Conservation (phyloP, 2,797 vertebrate species). For the Rhabdomys pumilio region DNA sequence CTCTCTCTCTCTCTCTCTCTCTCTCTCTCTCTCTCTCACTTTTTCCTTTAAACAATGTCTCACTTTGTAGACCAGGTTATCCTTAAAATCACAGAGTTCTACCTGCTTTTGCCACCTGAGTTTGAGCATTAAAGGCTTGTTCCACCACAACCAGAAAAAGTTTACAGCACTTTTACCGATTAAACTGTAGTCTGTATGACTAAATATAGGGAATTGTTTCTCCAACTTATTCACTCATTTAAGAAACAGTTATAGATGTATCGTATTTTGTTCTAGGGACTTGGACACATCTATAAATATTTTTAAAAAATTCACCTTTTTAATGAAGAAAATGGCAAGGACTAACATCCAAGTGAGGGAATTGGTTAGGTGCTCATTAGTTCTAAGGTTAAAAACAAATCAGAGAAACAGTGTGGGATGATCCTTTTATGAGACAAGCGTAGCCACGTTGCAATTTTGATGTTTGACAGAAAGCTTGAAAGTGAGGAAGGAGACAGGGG, state of each 20-base stretch:
- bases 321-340: not conserved
- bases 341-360: not conserved
- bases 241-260: not conserved
- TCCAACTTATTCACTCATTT: not conserved
- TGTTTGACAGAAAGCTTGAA: not conserved
- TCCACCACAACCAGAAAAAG: not conserved
- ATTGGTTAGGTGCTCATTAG: not conserved
- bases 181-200: not conserved
- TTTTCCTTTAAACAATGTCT: not conserved
- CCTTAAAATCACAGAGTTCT: not conserved
- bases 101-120: not conserved
- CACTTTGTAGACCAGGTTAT: not conserved
- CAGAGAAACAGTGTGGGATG: not conserved
- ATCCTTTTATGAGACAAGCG: not conserved
- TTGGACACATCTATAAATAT: not conserved
- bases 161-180: not conserved
- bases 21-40: not conserved
- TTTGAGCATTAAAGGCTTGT: not conserved
- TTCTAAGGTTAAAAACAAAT: slow-evolving; percentile 33
- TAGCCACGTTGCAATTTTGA: not conserved
- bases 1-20: not conserved
- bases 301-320: not conserved
- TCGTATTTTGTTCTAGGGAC: not conserved
- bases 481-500: not conserved
- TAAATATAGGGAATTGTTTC: not conserved